Percentiles rank a stretch among this genome's conserved stretches.
These are phyloP conservation scores for Leucosticte australis DNA, from an alignment of 2,113 vertebrate species.

Conservation along the genomic window DNA sequence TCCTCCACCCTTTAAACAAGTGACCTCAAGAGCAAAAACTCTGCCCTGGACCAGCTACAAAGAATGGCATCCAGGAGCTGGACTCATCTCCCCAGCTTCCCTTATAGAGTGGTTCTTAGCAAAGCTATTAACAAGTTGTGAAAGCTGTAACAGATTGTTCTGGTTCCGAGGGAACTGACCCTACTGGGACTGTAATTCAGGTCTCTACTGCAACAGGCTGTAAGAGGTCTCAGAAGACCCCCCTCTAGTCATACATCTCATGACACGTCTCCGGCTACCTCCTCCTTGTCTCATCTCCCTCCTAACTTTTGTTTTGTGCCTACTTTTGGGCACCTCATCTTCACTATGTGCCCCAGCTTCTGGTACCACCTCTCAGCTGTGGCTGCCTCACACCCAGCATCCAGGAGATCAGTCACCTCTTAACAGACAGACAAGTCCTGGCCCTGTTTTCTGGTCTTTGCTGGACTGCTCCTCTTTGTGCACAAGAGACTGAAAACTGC, in stretches of 20 bases:
- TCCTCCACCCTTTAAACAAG: slow-evolving; percentile 29
- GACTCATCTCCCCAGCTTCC: background rate
- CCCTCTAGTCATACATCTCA: background rate
- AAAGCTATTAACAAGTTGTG: background rate
- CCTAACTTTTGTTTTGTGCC: background rate
- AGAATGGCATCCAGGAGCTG: background rate
- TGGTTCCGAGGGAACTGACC: background rate
- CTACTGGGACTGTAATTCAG: background rate
- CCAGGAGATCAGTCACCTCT: background rate
- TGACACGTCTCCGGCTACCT: background rate
- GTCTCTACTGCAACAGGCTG: background rate
- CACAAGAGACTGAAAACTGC: background rate
- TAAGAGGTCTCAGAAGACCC: background rate
- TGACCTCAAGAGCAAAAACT: background rate
- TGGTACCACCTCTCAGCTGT: background rate
- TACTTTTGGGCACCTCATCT: rapidly evolving
- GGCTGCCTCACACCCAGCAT: background rate
- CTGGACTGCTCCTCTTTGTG: rapidly evolving
- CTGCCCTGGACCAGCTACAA: background rate
- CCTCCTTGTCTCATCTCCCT: background rate
- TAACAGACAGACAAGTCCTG: background rate
- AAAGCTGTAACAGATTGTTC: background rate
- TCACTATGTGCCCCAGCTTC: background rate
- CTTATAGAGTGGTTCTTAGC: background rate
- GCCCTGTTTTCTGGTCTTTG: background rate